Percentiles rank a stretch among this genome's conserved stretches.
Conservation (phyloP, 64 coral and sea anemone genomes). For the Stylophora pistillata region DNA sequence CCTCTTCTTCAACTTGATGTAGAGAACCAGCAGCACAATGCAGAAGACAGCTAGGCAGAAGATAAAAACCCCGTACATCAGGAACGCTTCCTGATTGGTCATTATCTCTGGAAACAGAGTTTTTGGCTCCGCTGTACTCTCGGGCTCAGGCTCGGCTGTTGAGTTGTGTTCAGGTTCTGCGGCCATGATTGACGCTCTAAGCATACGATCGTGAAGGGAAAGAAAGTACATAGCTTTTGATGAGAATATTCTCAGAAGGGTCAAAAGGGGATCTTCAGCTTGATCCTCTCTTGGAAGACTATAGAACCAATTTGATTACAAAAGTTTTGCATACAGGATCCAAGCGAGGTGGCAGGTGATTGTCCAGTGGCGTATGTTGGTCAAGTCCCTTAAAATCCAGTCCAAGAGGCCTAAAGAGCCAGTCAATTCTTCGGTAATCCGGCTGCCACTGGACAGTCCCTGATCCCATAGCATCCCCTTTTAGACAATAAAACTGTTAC, state of each 20-base stretch:
- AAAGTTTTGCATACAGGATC: no score
- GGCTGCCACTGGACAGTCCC: no score
- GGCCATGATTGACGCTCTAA: background rate
- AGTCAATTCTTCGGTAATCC: no score
- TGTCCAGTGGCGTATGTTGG: no score
- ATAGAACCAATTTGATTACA: no score
- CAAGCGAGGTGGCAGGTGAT: no score
- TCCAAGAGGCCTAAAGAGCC: no score
- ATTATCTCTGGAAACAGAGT: slow-evolving; percentile 58
- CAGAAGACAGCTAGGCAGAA: slow-evolving; percentile 52
- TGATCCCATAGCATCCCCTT: no score
- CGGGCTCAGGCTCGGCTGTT: slow-evolving; percentile 17
- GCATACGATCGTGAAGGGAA: background rate
- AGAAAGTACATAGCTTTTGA: background rate
- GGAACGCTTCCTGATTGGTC: slow-evolving; percentile 52
- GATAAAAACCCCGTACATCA: slow-evolving; percentile 47
- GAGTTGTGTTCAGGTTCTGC: background rate
- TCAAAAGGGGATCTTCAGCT: background rate
- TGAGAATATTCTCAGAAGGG: background rate
- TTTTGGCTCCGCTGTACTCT: slow-evolving; percentile 13
- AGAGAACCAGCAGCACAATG: slow-evolving; percentile 35
- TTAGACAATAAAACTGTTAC: no score
- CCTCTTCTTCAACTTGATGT: slow-evolving; percentile 27
- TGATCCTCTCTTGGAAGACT: no score
- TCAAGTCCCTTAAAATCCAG: no score